Base-by-base conservation (phyloP, 2,888 invertebrate species). In the Geotrupes spiniger region DNA sequence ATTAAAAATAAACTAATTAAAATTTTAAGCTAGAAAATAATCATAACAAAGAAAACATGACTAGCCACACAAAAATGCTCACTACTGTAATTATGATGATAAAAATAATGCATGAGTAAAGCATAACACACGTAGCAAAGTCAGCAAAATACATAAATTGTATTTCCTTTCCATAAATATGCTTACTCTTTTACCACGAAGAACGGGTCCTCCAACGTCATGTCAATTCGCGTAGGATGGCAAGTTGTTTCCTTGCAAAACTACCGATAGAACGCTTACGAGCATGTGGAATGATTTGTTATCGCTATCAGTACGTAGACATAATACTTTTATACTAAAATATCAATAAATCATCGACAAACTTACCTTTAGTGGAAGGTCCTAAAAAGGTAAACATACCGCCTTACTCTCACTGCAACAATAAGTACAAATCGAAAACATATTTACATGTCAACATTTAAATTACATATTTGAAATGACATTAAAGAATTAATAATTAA, bases 181-280 rank as follows among this genome's bases (percentile, higher is more conserved):
- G 85, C 93, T 90, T 84, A 96, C 96, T 95, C 95, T 85, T 93
- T 94, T 65, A 96, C 95, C 76, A 94, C 93, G 83, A 95, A 94
- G 82, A 95, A 96, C 61, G 96, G 96, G 80, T 96, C 96, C 82
- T 96, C 95, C 78, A 95, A 84, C 83, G 94, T 92, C 95, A 96
- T 95, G 85, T 83, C 89, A 84, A 78, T 78, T 69, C 54, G 53
- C 50, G 54, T 58, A 54, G 48, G 55, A 40, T 49, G 59, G 64
- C 63, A 63, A 64, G 57, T 52, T 49, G 53, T 53, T 59, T 56
- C 62, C 63, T 61, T 61, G 61, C 61, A 60, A 62, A 53, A 49
- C 50, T 51, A 61, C 40, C 54, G 54, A 55, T 49, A 58, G 52
- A 42, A 49, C 54, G 49, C 54, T 59, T 55, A 59, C 56, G 59